These are phyloP conservation scores for Dorcus hopei DNA, from an alignment of 2,888 invertebrate species.

Conservation along the genomic window DNA sequence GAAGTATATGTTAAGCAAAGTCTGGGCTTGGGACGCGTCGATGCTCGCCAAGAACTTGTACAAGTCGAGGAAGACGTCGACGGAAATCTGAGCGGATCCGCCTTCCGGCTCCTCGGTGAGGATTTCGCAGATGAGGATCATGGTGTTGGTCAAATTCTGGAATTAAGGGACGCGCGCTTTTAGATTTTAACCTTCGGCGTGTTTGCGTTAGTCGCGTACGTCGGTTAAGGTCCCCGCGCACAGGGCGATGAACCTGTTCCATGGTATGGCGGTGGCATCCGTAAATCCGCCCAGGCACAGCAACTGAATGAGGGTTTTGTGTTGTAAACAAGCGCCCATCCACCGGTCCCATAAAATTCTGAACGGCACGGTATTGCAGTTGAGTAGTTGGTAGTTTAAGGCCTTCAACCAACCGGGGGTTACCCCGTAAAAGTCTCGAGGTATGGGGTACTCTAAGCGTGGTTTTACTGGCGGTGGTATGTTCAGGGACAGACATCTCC, in stretches of 20 bases:
- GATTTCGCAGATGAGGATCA: constrained; percentile 77
- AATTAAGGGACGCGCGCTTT: not conserved
- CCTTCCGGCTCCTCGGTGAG: constrained; percentile 82
- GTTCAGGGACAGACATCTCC: constrained; percentile 72
- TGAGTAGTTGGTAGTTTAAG: constrained; percentile 69
- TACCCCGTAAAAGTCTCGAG: constrained; percentile 67
- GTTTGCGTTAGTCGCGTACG: constrained; percentile 42
- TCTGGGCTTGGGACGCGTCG: constrained; percentile 52
- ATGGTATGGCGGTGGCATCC: constrained; percentile 60
- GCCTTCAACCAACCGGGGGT: constrained; percentile 78
- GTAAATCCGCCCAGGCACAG: constrained; percentile 69
- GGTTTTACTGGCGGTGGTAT: constrained; percentile 80
- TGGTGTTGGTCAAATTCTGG: constrained; percentile 71
- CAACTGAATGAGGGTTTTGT: constrained; percentile 63
- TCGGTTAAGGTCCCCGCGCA: constrained; percentile 67
- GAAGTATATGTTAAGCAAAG: constrained; percentile 40
- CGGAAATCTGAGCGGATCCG: constrained; percentile 71
- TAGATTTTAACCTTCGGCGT: not conserved
- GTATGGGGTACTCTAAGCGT: constrained; percentile 69
- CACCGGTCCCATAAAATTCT: constrained; percentile 54
- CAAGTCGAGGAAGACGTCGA: constrained; percentile 60
- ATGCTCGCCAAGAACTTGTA: constrained; percentile 58
- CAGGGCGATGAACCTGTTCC: constrained; percentile 71
- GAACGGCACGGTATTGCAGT: constrained; percentile 39
- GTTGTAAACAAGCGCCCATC: constrained; percentile 65